A percentile compares a stretch with the other conserved stretches of the same genome.
Conservation (phyloP, 1,140 invertebrate species). For the Leptinotarsa undecemlineata region DNA sequence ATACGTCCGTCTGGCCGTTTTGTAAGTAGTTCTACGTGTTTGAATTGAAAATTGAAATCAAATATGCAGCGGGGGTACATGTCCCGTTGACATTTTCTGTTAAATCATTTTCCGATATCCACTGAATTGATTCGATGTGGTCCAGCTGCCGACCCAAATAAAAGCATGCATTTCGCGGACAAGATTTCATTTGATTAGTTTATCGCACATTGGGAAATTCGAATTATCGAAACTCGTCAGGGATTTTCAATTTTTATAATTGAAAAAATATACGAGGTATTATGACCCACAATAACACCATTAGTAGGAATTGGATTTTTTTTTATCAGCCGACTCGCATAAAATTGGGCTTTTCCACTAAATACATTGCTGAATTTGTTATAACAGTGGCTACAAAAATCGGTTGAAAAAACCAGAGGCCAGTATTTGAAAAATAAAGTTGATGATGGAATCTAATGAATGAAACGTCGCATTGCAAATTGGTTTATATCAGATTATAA, state of each 20-base stretch:
- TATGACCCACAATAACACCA: too few species aligned
- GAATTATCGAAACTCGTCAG: background rate
- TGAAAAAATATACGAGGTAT: background rate
- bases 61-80: constrained; percentile 44
- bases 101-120: constrained; percentile 45
- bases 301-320: too few species aligned
- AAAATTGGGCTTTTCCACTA: too few species aligned
- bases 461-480: too few species aligned
- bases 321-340: too few species aligned
- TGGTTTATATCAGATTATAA: too few species aligned
- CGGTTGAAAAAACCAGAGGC: too few species aligned
- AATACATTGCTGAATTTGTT: too few species aligned
- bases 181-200: constrained; percentile 8
- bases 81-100: constrained; percentile 45
- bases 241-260: background rate
- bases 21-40: constrained; percentile 44
- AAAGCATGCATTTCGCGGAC: background rate
- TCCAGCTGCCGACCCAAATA: constrained; percentile 11
- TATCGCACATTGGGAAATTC: constrained; percentile 5
- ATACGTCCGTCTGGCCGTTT: background rate
- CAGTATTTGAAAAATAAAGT: too few species aligned
- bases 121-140: constrained; percentile 35
- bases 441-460: too few species aligned
- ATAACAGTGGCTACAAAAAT: too few species aligned
- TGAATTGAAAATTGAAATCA: constrained; percentile 47